A percentile compares a stretch with the other conserved stretches of the same genome.
These are phyloP conservation scores for Acrobasis suavella DNA, from an alignment of 2,888 invertebrate species.

Conservation along the genomic window DNA sequence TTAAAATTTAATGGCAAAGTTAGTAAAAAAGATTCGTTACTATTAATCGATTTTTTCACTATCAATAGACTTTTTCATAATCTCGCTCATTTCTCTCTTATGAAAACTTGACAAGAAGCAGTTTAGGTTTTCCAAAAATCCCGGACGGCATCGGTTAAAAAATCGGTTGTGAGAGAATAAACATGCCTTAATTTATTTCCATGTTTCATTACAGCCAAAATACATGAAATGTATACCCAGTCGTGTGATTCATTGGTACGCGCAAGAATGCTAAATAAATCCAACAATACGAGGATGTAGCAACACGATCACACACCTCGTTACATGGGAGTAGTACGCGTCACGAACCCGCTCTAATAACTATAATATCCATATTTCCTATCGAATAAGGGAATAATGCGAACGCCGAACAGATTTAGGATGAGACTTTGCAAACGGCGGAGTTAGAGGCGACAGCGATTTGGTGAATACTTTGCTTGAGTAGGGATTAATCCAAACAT, in stretches of 20 bases:
- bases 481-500: no score
- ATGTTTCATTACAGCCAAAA: background rate
- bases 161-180: no score
- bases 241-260: conserved; percentile 1
- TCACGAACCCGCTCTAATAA: conserved; percentile 69
- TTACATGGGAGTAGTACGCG: conserved; percentile 17
- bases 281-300: conserved; percentile 18
- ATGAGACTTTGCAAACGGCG: conserved; percentile 53
- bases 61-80: no score
- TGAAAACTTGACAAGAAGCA: no score
- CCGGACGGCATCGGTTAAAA: no score
- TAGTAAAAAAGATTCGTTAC: no score
- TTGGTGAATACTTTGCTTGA: background rate
- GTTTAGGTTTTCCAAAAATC: no score
- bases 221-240: background rate
- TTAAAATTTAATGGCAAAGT: no score
- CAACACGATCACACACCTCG: conserved; percentile 21
- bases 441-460: conserved; percentile 22
- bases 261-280: conserved; percentile 6
- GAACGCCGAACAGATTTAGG: conserved; percentile 61
- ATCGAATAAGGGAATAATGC: conserved; percentile 73
- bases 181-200: no score
- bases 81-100: no score
- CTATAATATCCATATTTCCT: conserved; percentile 79
- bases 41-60: no score